These are phyloP conservation scores for Xestia rhomboidea DNA, from an alignment of 2,888 invertebrate species.

Conservation along the genomic window DNA sequence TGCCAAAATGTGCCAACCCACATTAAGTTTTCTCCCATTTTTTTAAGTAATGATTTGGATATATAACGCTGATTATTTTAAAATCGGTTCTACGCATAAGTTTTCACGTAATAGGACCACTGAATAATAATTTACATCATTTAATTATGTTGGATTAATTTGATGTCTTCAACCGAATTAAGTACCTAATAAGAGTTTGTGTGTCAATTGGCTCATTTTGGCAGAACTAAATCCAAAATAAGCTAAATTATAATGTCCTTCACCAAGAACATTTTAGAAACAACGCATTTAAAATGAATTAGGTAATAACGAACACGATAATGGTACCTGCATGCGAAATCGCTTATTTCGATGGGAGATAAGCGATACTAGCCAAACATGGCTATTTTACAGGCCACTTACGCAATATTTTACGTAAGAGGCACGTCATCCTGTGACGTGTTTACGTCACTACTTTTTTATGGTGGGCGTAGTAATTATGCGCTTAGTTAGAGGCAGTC, in stretches of 20 bases:
- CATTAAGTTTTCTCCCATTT: not conserved
- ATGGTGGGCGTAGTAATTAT: slow-evolving; percentile 52
- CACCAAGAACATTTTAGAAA: slow-evolving; percentile 16
- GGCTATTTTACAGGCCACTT: slow-evolving; percentile 46
- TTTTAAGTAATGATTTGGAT: not conserved
- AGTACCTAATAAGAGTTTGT: not conserved
- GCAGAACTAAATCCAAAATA: not conserved
- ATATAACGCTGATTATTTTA: not conserved
- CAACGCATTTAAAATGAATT: slow-evolving; percentile 21
- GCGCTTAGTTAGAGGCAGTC: slow-evolving; percentile 38
- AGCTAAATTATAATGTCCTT: not conserved
- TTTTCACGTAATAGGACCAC: not conserved
- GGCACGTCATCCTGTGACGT: slow-evolving; percentile 42
- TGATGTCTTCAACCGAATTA: not conserved
- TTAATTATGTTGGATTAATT: not conserved
- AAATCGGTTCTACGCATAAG: not conserved
- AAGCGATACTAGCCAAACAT: slow-evolving; percentile 40
- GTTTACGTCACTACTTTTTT: slow-evolving; percentile 51
- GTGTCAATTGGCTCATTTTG: not conserved
- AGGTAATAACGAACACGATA: slow-evolving; percentile 27
- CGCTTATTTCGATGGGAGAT: slow-evolving; percentile 38
- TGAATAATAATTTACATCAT: not conserved
- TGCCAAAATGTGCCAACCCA: not conserved
- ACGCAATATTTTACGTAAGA: slow-evolving; percentile 39
- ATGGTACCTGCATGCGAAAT: slow-evolving; percentile 48